Percentiles rank a stretch among this genome's conserved stretches.
phyloP scores from a whole-genome alignment of 2,888 invertebrate genomes.

The Rhamphomyia laevipes region DNA sequence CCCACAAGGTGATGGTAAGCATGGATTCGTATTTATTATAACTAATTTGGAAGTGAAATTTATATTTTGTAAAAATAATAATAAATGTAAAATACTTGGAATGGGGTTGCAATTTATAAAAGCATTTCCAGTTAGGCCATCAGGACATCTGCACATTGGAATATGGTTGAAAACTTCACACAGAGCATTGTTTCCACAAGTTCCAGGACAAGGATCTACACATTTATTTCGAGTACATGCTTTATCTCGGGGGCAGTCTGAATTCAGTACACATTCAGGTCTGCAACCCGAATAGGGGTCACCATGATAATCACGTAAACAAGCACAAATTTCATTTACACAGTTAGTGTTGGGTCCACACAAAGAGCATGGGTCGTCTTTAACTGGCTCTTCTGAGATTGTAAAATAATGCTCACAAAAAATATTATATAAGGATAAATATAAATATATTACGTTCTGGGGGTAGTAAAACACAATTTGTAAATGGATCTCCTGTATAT shows the following conservation, averaged over 20 bases:
- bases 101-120: constrained; percentile 42
- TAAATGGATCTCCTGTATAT: constrained; percentile 47
- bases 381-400: constrained; percentile 17
- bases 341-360: constrained; percentile 61
- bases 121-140: constrained; percentile 53
- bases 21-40: constrained; percentile 45
- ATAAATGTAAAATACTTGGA: constrained; percentile 15
- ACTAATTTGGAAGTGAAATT: constrained; percentile 16
- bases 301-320: constrained; percentile 54
- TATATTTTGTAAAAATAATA: not conserved
- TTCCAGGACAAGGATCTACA: constrained; percentile 67
- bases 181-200: constrained; percentile 72
- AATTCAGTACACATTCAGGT: constrained; percentile 78
- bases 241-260: constrained; percentile 70
- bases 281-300: constrained; percentile 66
- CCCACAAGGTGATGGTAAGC: constrained; percentile 62
- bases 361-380: constrained; percentile 53
- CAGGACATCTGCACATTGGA: constrained; percentile 50
- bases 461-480: constrained; percentile 38
- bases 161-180: constrained; percentile 61
- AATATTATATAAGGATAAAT: not conserved
- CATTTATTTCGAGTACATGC: constrained; percentile 76
- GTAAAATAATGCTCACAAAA: constrained; percentile 13
- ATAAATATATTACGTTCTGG: constrained; percentile 16
- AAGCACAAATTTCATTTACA: constrained; percentile 46